Conservation (phyloP, 2,113 vertebrate genomes). For the Tetrax tetrax region DNA sequence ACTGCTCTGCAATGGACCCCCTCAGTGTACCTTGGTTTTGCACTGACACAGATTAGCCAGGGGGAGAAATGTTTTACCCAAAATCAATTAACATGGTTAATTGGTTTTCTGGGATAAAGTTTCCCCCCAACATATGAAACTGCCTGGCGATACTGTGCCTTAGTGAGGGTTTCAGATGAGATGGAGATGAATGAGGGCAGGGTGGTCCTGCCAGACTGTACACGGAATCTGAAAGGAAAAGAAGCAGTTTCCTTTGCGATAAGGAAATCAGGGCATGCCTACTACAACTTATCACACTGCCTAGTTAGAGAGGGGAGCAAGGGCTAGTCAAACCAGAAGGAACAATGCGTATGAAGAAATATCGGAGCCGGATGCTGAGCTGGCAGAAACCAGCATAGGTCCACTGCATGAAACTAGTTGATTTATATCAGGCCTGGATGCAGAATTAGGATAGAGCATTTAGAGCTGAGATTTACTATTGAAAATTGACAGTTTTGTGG, state of each 20-base stretch:
- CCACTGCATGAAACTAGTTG: not conserved
- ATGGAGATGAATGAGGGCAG: not conserved
- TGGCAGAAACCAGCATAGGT: not conserved
- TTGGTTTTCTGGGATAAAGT: not conserved
- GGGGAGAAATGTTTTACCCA: not conserved
- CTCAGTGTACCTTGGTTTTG: not conserved
- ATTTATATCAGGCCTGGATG: conserved; percentile 1
- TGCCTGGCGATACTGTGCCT: not conserved
- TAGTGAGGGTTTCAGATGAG: not conserved
- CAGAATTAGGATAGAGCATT: not conserved
- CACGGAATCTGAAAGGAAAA: not conserved
- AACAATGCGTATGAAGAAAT: not conserved
- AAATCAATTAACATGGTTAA: not conserved
- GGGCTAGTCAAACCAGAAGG: not conserved
- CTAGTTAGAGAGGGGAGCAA: not conserved
- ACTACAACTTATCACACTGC: not conserved
- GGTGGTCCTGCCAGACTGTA: not conserved
- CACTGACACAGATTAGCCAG: not conserved
- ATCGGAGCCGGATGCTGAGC: not conserved
- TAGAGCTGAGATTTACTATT: conserved; percentile 9
- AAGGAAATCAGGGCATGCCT: not conserved
- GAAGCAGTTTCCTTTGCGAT: not conserved
- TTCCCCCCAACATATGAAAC: not conserved
- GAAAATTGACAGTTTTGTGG: conserved; percentile 14
- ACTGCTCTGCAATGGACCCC: not conserved